Conservation (phyloP, 2,888 invertebrate species). For the Chouioia cunea region DNA sequence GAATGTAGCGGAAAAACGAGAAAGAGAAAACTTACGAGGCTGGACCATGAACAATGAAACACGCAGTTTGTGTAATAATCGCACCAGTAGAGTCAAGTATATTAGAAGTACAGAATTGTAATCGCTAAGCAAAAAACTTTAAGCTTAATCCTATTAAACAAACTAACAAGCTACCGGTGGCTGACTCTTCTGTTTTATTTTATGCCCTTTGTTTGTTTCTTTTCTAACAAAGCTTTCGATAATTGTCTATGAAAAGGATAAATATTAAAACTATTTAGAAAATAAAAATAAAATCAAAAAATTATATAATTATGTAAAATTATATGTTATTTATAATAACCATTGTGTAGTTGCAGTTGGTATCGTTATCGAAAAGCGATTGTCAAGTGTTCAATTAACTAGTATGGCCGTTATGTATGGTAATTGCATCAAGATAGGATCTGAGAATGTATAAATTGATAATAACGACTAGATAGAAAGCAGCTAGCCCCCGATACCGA, state of each 20-base stretch:
- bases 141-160: slow-evolving; percentile 52
- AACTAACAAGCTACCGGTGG: slow-evolving; percentile 48
- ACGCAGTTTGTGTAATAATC: slow-evolving; percentile 37
- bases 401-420: slow-evolving; percentile 48
- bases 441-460: slow-evolving; percentile 54
- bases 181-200: slow-evolving; percentile 16
- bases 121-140: slow-evolving; percentile 34
- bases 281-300: no score
- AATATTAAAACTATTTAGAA: no score
- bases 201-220: not conserved
- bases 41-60: slow-evolving; percentile 21
- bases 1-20: not conserved
- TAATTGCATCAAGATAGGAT: slow-evolving; percentile 53
- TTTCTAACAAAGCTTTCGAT: not conserved
- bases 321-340: not conserved
- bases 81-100: slow-evolving; percentile 27
- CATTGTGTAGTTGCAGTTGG: no score
- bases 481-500: slow-evolving; percentile 25
- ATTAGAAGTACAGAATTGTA: slow-evolving; percentile 48
- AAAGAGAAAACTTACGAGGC: slow-evolving; percentile 9
- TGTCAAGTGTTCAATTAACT: slow-evolving; percentile 52
- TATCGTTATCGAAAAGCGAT: slow-evolving; percentile 51
- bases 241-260: not conserved
- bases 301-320: no score
- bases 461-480: slow-evolving; percentile 49